phyloP scores from a whole-genome alignment of 2,888 invertebrate genomes.

The Ectemnius continuus region DNA sequence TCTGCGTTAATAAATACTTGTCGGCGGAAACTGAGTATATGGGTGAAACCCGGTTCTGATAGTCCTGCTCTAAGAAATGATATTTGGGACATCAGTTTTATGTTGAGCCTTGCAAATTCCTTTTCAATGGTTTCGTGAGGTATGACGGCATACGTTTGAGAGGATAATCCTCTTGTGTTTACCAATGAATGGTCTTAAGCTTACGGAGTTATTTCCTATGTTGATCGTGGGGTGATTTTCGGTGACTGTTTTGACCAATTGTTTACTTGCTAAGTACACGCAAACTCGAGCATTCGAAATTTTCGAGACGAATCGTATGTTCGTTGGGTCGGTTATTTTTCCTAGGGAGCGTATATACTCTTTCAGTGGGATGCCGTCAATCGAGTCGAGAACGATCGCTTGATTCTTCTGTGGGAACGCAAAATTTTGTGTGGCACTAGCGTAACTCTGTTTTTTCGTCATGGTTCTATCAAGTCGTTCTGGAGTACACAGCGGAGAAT shows the following conservation, averaged over 20 bases:
- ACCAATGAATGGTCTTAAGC: slow-evolving; percentile 34
- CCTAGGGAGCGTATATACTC: slow-evolving; percentile 27
- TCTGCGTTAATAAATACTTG: slow-evolving; percentile 12
- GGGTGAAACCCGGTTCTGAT: neutral
- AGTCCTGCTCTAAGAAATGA: slow-evolving; percentile 5
- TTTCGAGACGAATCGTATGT: slow-evolving; percentile 33
- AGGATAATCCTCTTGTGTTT: slow-evolving; percentile 39
- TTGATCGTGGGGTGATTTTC: slow-evolving; percentile 29
- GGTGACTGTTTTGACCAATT: slow-evolving; percentile 23
- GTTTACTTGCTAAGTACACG: slow-evolving; percentile 28
- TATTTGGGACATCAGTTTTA: neutral
- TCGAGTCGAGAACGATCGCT: slow-evolving; percentile 32
- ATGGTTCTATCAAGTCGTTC: neutral
- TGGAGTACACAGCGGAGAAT: neutral
- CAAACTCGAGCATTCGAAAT: slow-evolving; percentile 42
- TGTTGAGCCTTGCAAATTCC: neutral
- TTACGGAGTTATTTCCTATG: slow-evolving; percentile 14
- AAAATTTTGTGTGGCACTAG: neutral
- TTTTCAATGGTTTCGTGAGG: slow-evolving; percentile 2
- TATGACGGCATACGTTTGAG: slow-evolving; percentile 40
- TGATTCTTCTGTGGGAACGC: slow-evolving; percentile 34
- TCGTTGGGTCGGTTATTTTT: slow-evolving; percentile 19
- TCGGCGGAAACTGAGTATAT: slow-evolving; percentile 5
- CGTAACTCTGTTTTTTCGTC: neutral
- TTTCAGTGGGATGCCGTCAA: slow-evolving; percentile 23